phyloP scores from a whole-genome alignment of 2,888 invertebrate genomes.

The Caenorhabditis zanzibari region DNA sequence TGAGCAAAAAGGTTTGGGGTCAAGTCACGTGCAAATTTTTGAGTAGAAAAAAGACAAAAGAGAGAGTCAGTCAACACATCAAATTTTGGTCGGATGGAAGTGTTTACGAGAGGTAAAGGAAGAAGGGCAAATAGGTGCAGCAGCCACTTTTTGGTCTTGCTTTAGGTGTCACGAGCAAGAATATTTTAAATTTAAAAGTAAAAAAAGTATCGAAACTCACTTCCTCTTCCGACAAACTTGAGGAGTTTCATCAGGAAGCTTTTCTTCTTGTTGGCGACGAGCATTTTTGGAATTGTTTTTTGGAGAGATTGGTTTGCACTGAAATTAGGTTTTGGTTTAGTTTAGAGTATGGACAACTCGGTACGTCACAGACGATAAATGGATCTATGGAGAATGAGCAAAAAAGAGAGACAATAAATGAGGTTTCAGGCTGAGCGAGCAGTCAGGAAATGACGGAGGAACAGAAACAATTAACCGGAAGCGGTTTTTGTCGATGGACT shows the following conservation, averaged over 20 bases:
- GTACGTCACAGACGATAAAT: constrained; percentile 42
- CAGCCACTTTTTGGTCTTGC: constrained; percentile 46
- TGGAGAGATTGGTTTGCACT: constrained; percentile 39
- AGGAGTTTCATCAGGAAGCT: constrained; percentile 69
- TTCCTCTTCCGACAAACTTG: constrained; percentile 73
- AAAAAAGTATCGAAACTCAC: constrained; percentile 53
- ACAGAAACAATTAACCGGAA: constrained; percentile 49
- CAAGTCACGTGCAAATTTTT: constrained; percentile 48
- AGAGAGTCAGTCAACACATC: constrained; percentile 38
- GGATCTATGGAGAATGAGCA: constrained; percentile 22
- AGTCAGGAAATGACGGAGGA: constrained; percentile 58
- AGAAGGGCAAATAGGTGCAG: constrained; percentile 56
- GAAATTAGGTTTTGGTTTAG: constrained; percentile 38
- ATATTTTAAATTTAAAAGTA: constrained; percentile 15
- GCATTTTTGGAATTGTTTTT: constrained; percentile 31
- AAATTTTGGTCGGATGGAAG: constrained; percentile 50
- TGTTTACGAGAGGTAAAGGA: constrained; percentile 17
- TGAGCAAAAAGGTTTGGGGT: constrained; percentile 40
- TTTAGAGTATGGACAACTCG: constrained; percentile 11
- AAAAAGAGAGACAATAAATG: constrained; percentile 37
- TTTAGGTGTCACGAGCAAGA: constrained; percentile 30
- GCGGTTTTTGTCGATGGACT: constrained; percentile 48
- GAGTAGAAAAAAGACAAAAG: constrained; percentile 27
- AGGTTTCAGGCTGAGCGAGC: constrained; percentile 47
- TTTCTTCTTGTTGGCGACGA: constrained; percentile 66